phyloP scores from a whole-genome alignment of 2,797 vertebrate species.

The Oreortyx pictus region DNA sequence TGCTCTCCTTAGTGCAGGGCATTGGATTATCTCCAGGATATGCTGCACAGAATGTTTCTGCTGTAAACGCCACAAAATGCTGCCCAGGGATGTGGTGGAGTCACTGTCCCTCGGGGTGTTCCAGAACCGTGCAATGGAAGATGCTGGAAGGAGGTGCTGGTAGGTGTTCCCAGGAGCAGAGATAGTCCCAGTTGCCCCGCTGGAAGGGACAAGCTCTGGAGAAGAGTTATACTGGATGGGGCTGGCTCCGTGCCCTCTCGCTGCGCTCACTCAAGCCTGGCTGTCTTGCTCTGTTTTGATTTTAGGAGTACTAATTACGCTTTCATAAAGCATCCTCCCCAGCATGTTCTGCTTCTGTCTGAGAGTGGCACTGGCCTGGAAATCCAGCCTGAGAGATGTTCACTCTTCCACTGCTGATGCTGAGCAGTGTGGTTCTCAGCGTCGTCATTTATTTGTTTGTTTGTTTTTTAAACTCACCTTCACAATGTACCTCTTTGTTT shows the following conservation, averaged over 20 bases:
- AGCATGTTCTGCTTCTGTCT: neutral
- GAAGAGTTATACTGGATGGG: neutral
- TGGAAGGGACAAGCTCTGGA: neutral
- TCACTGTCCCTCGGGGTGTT: too few relatives aligned
- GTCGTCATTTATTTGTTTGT: neutral
- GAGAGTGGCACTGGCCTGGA: neutral
- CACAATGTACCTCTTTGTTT: neutral
- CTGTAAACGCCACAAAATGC: too few relatives aligned
- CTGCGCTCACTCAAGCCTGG: neutral
- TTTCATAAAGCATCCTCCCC: neutral
- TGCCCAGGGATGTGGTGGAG: too few relatives aligned
- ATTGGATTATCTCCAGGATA: too few relatives aligned
- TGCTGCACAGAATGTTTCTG: too few relatives aligned
- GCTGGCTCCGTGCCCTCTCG: neutral
- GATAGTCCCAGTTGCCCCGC: neutral
- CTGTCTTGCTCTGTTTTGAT: neutral
- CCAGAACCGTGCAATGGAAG: too few relatives aligned
- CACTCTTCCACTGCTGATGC: constrained; percentile 1
- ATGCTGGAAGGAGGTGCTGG: neutral
- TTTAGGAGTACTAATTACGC: constrained; percentile 18
- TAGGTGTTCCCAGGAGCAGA: neutral
- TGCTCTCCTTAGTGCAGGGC: too few relatives aligned
- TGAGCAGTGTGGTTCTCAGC: neutral
- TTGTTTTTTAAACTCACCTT: neutral
- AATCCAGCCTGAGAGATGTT: neutral